These are phyloP conservation scores for Thripadectes ignobilis DNA, from an alignment of 2,797 vertebrate genomes.

Conservation along the genomic window DNA sequence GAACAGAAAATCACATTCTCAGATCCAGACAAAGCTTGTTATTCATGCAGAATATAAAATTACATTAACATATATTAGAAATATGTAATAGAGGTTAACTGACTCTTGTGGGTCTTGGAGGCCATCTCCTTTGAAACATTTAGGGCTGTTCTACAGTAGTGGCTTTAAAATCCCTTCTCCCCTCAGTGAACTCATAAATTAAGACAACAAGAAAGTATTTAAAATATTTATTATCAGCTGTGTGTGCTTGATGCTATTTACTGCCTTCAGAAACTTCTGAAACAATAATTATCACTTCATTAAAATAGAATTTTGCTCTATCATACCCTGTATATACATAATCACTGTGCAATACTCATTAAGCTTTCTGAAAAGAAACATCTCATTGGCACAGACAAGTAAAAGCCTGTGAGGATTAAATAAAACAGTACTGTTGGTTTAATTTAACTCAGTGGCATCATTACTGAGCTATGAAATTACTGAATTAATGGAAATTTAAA, in stretches of 20 bases:
- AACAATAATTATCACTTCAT: not conserved
- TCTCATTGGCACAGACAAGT: not conserved
- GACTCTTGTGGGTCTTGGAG: not conserved
- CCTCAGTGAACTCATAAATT: not conserved
- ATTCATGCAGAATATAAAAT: not conserved
- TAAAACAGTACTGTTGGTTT: not conserved
- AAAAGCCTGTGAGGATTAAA: not conserved
- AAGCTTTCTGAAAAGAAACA: not conserved
- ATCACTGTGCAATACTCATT: not conserved
- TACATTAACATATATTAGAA: not conserved
- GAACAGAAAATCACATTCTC: not conserved
- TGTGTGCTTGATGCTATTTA: not conserved
- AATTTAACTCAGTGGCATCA: not conserved
- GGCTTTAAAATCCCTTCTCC: not conserved
- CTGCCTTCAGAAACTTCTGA: not conserved
- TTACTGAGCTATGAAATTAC: not conserved
- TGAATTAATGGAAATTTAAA: not conserved
- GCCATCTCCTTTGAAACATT: not conserved
- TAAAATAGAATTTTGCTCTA: not conserved
- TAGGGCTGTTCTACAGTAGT: not conserved
- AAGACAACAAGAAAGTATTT: not conserved
- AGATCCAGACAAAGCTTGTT: not conserved
- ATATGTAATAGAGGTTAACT: not conserved
- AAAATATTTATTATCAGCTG: not conserved
- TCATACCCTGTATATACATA: not conserved